Evolutionary conservation across 1,140 invertebrate species (phyloP).

Genomic region (Bombus cullumanus): DNA sequence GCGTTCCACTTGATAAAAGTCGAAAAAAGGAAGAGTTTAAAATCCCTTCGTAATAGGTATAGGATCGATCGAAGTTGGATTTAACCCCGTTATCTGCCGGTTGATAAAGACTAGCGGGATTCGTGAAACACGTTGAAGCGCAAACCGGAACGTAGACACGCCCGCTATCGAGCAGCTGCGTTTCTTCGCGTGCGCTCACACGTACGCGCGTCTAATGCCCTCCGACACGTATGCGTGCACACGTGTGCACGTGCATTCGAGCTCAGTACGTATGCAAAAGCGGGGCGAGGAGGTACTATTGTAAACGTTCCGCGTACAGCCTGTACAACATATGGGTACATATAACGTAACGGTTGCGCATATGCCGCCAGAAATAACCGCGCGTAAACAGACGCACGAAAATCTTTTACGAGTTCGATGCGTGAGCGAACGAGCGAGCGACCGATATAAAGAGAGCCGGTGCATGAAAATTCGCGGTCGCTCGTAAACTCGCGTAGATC

Average conservation of each 20-base stretch:
- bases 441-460: neutral
- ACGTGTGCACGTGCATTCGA: conserved; percentile 26
- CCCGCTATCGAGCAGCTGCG: conserved; percentile 71
- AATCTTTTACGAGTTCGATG: conserved; percentile 72
- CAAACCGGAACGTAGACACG: conserved; percentile 32
- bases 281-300: conserved; percentile 63
- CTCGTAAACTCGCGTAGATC: conserved; percentile 60
- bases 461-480: conserved; percentile 56
- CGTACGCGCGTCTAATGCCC: conserved; percentile 41
- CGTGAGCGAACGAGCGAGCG: conserved; percentile 43
- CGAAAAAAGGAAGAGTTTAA: neutral
- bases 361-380: conserved; percentile 74
- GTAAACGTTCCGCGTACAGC: conserved; percentile 75
- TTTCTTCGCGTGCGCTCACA: conserved; percentile 55
- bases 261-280: conserved; percentile 36
- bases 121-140: conserved; percentile 27
- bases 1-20: neutral
- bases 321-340: conserved; percentile 75
- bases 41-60: neutral
- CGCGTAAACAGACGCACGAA: conserved; percentile 63
- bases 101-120: conserved; percentile 26
- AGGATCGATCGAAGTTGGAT: neutral
- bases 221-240: conserved; percentile 28
- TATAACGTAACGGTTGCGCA: conserved; percentile 57
- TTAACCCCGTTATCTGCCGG: conserved; percentile 9